Evolutionary conservation across 2,113 vertebrate genomes (phyloP).

Genomic region (Sylvilagus bachmani): DNA sequence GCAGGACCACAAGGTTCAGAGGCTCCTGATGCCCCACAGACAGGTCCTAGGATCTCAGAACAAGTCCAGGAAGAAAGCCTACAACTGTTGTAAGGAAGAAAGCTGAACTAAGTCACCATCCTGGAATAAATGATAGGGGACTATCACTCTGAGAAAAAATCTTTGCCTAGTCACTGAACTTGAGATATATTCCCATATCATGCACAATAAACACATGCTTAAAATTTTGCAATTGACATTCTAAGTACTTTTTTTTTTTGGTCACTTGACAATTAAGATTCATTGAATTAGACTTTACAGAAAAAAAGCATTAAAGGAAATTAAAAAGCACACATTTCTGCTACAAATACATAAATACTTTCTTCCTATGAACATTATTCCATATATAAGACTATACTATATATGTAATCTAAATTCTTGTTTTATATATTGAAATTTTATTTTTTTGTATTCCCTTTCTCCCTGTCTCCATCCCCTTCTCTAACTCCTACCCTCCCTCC

Average conservation of each 20-base stretch:
- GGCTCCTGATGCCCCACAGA: not conserved
- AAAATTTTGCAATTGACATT: not conserved
- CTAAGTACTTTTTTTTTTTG: not conserved
- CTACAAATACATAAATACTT: not conserved
- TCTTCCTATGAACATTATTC: not conserved
- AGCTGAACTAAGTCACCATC: not conserved
- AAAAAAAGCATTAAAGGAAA: constrained; percentile 11
- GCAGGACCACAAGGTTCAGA: not conserved
- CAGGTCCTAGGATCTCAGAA: not conserved
- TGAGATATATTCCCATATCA: not conserved
- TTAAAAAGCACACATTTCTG: not conserved
- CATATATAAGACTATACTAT: not conserved
- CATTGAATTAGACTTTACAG: not conserved
- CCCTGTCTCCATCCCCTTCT: too few relatives aligned
- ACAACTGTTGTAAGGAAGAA: not conserved
- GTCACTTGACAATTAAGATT: not conserved
- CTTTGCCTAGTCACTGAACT: not conserved
- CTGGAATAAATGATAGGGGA: not conserved
- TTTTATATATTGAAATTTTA: not conserved
- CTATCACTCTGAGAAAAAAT: not conserved
- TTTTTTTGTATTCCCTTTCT: too few relatives aligned
- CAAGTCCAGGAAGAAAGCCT: not conserved
- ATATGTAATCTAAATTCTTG: not conserved
- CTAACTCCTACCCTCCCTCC: too few relatives aligned
- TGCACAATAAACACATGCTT: not conserved